Conservation (phyloP, 2,888 invertebrate species). For the Flabesymbios commensalis region DNA sequence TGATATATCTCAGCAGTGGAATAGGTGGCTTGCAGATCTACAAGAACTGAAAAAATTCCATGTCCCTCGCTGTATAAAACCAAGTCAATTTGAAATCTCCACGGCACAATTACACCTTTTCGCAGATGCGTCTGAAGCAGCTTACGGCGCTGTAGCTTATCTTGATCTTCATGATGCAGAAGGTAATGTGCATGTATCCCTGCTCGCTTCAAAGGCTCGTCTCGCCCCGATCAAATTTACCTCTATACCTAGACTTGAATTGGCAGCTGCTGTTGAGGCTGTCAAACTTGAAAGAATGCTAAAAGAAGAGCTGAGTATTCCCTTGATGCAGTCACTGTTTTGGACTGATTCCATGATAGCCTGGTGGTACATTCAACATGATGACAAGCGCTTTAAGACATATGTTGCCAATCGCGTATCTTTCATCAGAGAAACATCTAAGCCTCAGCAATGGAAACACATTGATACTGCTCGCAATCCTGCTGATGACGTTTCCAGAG, state of each 20-base stretch:
- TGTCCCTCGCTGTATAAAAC: constrained; percentile 12
- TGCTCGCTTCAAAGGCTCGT: constrained; percentile 23
- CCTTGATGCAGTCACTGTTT: background rate
- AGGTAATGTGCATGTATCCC: background rate
- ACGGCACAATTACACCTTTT: constrained; percentile 3
- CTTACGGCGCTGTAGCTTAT: constrained; percentile 7
- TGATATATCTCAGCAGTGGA: background rate
- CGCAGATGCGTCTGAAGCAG: constrained; percentile 10
- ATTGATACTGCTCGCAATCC: constrained; percentile 31
- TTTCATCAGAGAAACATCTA: constrained; percentile 23
- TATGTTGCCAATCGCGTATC: constrained; percentile 40
- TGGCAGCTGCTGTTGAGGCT: constrained; percentile 28
- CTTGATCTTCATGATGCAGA: background rate
- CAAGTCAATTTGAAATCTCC: background rate
- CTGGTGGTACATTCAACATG: constrained; percentile 36
- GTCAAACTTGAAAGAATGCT: background rate
- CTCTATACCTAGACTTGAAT: constrained; percentile 33
- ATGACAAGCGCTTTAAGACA: constrained; percentile 31
- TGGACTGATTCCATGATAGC: constrained; percentile 37
- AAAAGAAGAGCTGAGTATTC: background rate
- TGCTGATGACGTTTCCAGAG: constrained; percentile 27
- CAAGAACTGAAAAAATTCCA: background rate
- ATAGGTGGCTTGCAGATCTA: constrained; percentile 2
- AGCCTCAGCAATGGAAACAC: constrained; percentile 34
- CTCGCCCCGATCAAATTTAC: constrained; percentile 31